Conservation (phyloP, 1,140 invertebrate species). For the Brachionus paranguensis region DNA sequence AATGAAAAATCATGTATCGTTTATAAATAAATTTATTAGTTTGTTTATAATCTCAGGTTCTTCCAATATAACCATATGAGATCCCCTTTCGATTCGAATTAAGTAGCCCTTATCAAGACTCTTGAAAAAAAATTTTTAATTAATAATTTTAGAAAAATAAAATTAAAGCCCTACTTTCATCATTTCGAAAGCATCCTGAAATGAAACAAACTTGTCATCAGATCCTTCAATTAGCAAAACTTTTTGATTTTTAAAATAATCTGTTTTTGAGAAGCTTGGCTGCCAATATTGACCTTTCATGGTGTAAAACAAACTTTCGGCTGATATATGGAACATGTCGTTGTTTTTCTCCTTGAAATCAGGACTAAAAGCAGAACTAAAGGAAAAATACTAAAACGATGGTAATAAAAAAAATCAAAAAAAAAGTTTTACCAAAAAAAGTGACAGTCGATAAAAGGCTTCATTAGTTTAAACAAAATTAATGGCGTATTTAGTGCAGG, state of each 20-base stretch:
- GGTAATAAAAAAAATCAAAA: background rate
- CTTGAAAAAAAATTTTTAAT: constrained; percentile 1
- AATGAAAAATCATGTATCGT: background rate
- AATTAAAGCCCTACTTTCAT: constrained; percentile 58
- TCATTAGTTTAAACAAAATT: constrained; percentile 51
- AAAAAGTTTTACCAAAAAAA: constrained; percentile 51
- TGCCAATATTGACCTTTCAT: constrained; percentile 64
- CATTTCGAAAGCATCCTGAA: constrained; percentile 71
- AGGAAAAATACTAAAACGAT: constrained; percentile 37
- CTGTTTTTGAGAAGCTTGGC: constrained; percentile 65
- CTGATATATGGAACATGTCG: constrained; percentile 60
- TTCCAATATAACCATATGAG: constrained; percentile 25
- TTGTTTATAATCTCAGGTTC: background rate
- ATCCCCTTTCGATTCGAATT: background rate
- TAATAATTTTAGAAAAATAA: constrained; percentile 21
- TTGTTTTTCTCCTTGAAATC: constrained; percentile 42
- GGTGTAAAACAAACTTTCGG: constrained; percentile 60
- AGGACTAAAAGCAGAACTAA: constrained; percentile 43
- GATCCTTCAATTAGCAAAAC: constrained; percentile 68
- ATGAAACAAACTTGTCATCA: constrained; percentile 64
- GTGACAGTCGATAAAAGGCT: constrained; percentile 53
- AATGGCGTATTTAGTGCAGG: constrained; percentile 50
- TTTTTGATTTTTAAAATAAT: constrained; percentile 63
- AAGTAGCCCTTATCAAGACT: background rate
- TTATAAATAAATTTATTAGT: constrained; percentile 7